Conservation (phyloP, 2,888 invertebrate genomes). For the Toxonevra muliebris region DNA sequence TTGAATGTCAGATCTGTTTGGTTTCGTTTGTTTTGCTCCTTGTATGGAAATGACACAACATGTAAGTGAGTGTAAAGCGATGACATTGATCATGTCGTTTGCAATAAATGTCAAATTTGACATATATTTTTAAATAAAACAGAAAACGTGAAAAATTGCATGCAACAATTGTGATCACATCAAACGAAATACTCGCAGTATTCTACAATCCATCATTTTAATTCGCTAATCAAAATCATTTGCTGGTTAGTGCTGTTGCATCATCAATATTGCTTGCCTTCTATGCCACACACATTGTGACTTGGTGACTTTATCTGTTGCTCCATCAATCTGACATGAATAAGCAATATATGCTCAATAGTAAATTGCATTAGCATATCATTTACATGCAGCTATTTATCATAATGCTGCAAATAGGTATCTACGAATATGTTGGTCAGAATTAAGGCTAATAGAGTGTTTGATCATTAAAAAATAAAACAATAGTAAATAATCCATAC, state of each 20-base stretch:
- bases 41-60: slow-evolving; percentile 15
- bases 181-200: too few relatives aligned
- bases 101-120: slow-evolving; percentile 11
- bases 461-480: too few relatives aligned
- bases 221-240: too few relatives aligned
- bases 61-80: background rate
- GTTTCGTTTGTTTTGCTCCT: background rate
- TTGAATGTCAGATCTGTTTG: background rate
- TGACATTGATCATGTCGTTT: slow-evolving; percentile 17
- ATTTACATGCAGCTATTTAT: background rate
- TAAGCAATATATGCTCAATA: slow-evolving; percentile 12
- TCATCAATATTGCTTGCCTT: slow-evolving; percentile 15
- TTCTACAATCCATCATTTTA: too few relatives aligned
- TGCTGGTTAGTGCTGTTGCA: background rate
- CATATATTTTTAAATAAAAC: too few relatives aligned
- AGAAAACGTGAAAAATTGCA: too few relatives aligned
- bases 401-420: background rate
- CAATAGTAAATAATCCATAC: too few relatives aligned
- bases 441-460: too few relatives aligned
- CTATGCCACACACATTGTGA: slow-evolving; percentile 10
- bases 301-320: background rate
- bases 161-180: too few relatives aligned
- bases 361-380: slow-evolving; percentile 19
- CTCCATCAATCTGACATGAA: slow-evolving; percentile 16
- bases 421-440: too few relatives aligned